Evolutionary conservation across 2,797 vertebrate species (phyloP), one percentile per base, ranked within the genome.

Genomic region (Oophaga sylvatica): DNA sequence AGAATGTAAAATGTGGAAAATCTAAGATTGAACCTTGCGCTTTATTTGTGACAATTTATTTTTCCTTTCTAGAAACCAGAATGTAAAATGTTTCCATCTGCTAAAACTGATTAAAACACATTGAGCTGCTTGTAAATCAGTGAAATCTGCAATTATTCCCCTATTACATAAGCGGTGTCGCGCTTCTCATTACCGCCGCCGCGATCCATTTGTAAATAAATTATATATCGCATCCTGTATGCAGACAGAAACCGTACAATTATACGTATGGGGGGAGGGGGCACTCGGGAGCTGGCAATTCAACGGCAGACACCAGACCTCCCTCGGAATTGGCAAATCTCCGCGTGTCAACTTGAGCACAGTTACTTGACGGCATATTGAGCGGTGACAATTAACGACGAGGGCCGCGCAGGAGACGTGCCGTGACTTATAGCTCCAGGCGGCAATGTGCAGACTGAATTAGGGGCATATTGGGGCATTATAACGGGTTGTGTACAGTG

Each of bases 121-220:
- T 41, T 41, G 71, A n/a, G 53, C 82, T 45, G 57, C 17, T 57
- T 57, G 81, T 68, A 71, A 76, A 62, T 84, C 82, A 76, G 29
- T 75, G 75, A 22, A 63, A 85, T 57, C 65, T 19, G 19, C 81
- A 83, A 83, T 83, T 83, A 83, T 59, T 83, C 65, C 81, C 65
- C 81, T 57, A 3, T 83, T 65, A 71, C 68, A 70, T 59, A 15
- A 71, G 9, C 48, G 10, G 45, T 59, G 81, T 83, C 48, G 35
- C 2, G 45, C 48, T 57, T 19, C 63, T 82, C 81, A 35, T 82
- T 68, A 57, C 41, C 16, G 22, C 45, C 16, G 80, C 80, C 80
- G 16, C 29, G 16, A 35, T 83, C 45, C 81, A 71, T 68, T 56
- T 68, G 63, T 56, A 81, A 53, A 68, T 53, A 81, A 81, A 81